Evolutionary conservation across 2,113 vertebrate genomes (phyloP).

Genomic region (Suncus etruscus): DNA sequence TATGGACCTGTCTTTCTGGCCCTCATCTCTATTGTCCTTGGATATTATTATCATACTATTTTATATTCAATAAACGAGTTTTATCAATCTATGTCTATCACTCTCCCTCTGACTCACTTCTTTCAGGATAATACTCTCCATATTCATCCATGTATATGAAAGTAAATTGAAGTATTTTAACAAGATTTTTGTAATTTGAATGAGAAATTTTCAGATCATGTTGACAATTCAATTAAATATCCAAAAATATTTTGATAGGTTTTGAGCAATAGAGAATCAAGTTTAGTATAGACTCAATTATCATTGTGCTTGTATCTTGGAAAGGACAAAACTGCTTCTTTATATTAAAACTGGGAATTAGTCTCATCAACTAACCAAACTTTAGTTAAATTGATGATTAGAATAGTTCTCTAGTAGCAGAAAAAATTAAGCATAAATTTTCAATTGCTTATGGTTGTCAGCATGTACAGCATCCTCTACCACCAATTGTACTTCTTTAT

Average conservation of each 20-base stretch:
- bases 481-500: neutral
- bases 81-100: no score
- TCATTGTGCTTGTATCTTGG: neutral
- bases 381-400: neutral
- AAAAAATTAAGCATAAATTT: neutral
- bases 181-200: neutral
- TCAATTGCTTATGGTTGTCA: neutral
- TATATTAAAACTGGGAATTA: neutral
- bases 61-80: no score
- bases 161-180: constrained; percentile 1
- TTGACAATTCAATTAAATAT: neutral
- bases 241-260: neutral
- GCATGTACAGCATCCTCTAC: neutral
- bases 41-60: no score
- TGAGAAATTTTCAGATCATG: neutral
- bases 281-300: neutral
- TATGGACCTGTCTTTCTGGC: no score
- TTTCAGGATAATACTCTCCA: no score
- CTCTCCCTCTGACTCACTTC: no score
- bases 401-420: neutral
- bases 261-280: neutral
- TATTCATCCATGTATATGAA: no score
- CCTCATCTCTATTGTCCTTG: no score
- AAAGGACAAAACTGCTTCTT: neutral
- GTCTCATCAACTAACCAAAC: neutral